Evolutionary conservation across 2,113 vertebrate genomes (phyloP).

Genomic region (Mobula birostris): DNA sequence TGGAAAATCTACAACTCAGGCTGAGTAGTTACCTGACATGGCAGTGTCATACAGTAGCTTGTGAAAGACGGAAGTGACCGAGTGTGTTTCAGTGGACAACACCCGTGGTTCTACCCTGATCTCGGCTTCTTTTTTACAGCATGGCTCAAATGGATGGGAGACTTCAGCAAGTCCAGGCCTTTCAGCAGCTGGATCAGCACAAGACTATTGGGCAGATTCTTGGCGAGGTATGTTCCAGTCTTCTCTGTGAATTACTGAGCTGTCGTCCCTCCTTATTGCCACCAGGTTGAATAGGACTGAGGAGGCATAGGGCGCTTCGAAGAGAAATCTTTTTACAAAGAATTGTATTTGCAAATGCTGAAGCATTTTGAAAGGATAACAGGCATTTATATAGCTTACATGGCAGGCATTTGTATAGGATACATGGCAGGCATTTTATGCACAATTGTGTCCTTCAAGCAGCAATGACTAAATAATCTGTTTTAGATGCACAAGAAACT

Average conservation of each 20-base stretch:
- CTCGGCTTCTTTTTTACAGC: constrained; percentile 53
- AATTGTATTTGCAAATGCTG: not conserved
- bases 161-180: constrained; percentile 77
- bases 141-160: constrained; percentile 75
- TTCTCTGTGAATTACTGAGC: not conserved
- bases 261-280: not conserved
- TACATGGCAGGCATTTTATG: too few species aligned
- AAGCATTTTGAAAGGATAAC: not conserved
- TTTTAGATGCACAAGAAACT: too few species aligned
- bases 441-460: too few species aligned
- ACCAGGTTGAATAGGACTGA: not conserved
- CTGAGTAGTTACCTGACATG: not conserved
- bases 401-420: too few species aligned
- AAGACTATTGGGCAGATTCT: constrained; percentile 83
- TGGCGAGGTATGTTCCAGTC: constrained; percentile 68
- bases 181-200: constrained; percentile 86
- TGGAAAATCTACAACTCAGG: not conserved
- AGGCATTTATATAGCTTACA: not conserved
- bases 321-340: not conserved
- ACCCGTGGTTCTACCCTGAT: not conserved
- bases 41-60: not conserved
- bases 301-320: not conserved
- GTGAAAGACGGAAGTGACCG: not conserved
- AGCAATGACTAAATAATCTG: too few species aligned
- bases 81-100: not conserved